Evolutionary conservation across 2,113 vertebrate species (phyloP).

Genomic region (Lutjanus erythropterus): DNA sequence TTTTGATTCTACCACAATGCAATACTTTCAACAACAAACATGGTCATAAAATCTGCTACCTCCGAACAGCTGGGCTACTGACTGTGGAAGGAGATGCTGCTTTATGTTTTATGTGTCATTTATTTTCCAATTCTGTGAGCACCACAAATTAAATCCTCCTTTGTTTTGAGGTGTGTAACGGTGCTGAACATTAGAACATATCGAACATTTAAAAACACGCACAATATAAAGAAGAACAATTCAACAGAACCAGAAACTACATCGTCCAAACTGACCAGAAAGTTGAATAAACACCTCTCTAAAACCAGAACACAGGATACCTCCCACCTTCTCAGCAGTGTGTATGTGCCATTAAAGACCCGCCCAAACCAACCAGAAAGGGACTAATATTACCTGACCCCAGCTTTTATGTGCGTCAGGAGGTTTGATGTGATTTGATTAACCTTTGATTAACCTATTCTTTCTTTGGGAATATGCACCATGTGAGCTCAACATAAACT

Average conservation of each 20-base stretch:
- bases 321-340: not conserved
- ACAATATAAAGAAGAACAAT: not conserved
- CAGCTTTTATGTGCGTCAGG: not conserved
- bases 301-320: too few relatives aligned
- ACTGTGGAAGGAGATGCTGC: not conserved
- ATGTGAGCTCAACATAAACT: not conserved
- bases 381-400: not conserved
- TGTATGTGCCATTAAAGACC: not conserved
- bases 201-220: not conserved
- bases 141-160: not conserved
- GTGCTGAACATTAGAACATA: not conserved
- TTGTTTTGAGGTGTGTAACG: not conserved
- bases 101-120: not conserved
- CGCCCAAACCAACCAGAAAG: not conserved
- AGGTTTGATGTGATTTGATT: conserved; percentile 2
- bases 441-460: too few relatives aligned
- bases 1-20: not conserved
- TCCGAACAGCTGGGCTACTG: not conserved
- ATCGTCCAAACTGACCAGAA: not conserved
- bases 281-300: not conserved
- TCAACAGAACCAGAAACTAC: not conserved
- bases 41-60: not conserved
- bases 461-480: not conserved
- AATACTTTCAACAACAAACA: not conserved
- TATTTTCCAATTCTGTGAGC: not conserved